Base-by-base conservation (phyloP, 2,797 vertebrate species). In the Limnodromus scolopaceus region DNA sequence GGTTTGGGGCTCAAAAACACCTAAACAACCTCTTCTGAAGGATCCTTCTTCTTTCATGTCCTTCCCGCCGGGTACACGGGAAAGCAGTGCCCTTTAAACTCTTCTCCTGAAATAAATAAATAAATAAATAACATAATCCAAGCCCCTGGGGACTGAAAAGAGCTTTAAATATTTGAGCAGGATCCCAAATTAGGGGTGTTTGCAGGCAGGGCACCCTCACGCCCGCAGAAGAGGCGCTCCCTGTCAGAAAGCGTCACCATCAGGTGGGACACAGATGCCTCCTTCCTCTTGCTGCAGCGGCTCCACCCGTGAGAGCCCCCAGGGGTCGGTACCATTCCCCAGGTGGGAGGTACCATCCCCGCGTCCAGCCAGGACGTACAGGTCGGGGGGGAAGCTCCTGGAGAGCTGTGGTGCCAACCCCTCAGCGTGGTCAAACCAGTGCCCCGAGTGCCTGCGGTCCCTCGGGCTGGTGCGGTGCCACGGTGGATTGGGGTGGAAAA, bases 381-480 rank as follows among this genome's bases (percentile, higher is more conserved):
- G 63, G 11, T 16, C 75, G 28, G 18, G 45, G 18, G 45, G 18
- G 24, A 4, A 0, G 9, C 38, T 74, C 38, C 87, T 28, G 3
- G 45, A n/a, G 22, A 68, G 27, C 19, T 6, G 15, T 20, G 4
- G 12, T 24, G 66, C 30, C 64, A 24, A 4, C 5, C 2, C 22
- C 1, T 16, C 48, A 1, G 30, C 0, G 3, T 6, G 6, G 55
- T 13, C 28, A 54, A n/a, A 45, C 18, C 3, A 0, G 60, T n/a
- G 80, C 80, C 71, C 65, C 2, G 6, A 2, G 68, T 0, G 1
- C 13, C 6, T 30, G 49, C 16, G 38, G 41, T 3, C 34, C 18
- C 0, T 6, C 0, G 3, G 58, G 45, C 22, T 14, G 51, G 9
- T 3, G 54, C 2, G 13, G 25, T 39, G 16, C 57, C 11, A 0